These are phyloP conservation scores for Sebastes trivittatus DNA, from an alignment of 2,797 vertebrate genomes.

Conservation along the genomic window DNA sequence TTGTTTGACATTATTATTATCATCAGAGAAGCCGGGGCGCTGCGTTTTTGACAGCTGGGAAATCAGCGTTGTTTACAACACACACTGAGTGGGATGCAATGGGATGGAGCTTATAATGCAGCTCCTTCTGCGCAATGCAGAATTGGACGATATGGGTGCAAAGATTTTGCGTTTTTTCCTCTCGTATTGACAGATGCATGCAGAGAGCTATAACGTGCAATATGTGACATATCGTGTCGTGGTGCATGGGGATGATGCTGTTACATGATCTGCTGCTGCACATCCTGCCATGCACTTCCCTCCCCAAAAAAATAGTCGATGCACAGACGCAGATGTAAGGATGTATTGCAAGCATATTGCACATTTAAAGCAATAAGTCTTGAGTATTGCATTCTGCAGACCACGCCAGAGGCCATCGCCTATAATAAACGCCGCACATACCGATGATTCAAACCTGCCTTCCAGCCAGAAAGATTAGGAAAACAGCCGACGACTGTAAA, in stretches of 20 bases:
- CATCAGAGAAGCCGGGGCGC: constrained; percentile 21
- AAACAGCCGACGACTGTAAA: constrained; percentile 36
- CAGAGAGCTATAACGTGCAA: background rate
- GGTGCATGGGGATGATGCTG: constrained; percentile 33
- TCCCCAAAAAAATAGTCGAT: constrained; percentile 18
- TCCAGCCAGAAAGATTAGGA: constrained; percentile 23
- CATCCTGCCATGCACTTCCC: constrained; percentile 40
- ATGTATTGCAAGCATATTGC: background rate
- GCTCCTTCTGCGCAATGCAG: constrained; percentile 78
- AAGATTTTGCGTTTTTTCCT: background rate
- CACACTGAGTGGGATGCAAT: constrained; percentile 47
- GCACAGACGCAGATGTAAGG: constrained; percentile 9
- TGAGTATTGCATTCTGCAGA: background rate
- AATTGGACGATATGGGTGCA: constrained; percentile 4
- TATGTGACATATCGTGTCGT: constrained; percentile 15
- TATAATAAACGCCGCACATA: constrained; percentile 32
- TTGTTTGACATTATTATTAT: constrained; percentile 20
- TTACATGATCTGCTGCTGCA: constrained; percentile 47
- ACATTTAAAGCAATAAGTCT: background rate
- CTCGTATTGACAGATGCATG: background rate
- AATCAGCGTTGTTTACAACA: constrained; percentile 68
- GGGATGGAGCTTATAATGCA: constrained; percentile 22
- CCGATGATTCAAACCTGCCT: constrained; percentile 51
- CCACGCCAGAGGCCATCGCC: constrained; percentile 34
- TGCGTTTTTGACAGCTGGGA: constrained; percentile 61